Evolutionary conservation across 2,888 invertebrate species (phyloP).

Genomic region (Lochmaea crataegi): DNA sequence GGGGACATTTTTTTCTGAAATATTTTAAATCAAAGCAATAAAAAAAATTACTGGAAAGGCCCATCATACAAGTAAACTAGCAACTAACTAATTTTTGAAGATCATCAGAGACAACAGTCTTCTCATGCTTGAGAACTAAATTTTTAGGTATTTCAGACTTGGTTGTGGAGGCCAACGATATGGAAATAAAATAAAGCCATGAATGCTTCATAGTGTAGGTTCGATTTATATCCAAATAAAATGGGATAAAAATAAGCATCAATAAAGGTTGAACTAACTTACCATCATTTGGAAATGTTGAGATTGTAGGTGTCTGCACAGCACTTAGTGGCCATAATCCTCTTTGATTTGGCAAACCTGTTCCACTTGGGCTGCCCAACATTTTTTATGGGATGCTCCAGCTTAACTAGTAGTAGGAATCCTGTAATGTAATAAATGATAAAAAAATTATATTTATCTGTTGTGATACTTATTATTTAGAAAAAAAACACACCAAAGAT

Average conservation of each 20-base stretch:
- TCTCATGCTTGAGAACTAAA: no score
- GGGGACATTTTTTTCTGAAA: no score
- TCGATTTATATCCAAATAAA: no score
- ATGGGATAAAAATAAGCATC: background rate
- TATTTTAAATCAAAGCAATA: no score
- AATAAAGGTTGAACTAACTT: slow-evolving; percentile 46
- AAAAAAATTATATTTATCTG: background rate
- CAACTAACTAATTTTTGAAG: no score
- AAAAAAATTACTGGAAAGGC: no score
- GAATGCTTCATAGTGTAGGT: no score
- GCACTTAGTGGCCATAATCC: slow-evolving; percentile 67
- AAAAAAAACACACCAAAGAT: background rate
- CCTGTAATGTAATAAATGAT: background rate
- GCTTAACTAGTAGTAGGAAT: background rate
- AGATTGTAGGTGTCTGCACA: slow-evolving; percentile 63
- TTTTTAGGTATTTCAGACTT: no score
- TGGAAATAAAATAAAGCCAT: no score
- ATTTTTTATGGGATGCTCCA: slow-evolving; percentile 17
- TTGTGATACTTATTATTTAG: background rate
- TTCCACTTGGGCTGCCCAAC: slow-evolving; percentile 63
- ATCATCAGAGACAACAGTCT: no score
- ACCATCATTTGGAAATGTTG: slow-evolving; percentile 63
- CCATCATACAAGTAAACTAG: no score
- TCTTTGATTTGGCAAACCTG: slow-evolving; percentile 62
- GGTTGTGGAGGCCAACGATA: no score